A percentile compares a stretch with the other conserved stretches of the same genome.
Conservation (phyloP, 2,797 vertebrate genomes). For the Neosalanx taihuensis region DNA sequence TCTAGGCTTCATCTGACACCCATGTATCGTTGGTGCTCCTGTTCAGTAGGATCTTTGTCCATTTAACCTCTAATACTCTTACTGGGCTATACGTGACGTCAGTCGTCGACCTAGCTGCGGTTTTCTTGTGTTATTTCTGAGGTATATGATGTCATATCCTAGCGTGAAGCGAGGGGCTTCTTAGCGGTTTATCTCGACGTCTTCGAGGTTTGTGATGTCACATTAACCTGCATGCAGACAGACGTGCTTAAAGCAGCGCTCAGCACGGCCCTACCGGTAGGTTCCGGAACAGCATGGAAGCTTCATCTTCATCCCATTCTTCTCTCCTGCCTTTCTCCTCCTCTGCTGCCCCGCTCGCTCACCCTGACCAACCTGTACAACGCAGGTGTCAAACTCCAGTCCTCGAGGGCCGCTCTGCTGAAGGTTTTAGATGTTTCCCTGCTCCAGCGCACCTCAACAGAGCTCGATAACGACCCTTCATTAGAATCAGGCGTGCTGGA, state of each 20-base stretch:
- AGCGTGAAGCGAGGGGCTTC: neutral
- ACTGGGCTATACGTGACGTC: neutral
- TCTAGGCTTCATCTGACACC: too few relatives aligned
- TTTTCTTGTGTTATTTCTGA: neutral
- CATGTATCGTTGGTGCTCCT: too few relatives aligned
- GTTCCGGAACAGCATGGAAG: neutral
- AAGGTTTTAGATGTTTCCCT: too few relatives aligned
- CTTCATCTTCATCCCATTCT: neutral
- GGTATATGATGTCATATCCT: neutral
- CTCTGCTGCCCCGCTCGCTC: neutral
- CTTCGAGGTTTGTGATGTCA: neutral
- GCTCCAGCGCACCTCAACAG: too few relatives aligned
- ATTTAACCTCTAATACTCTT: neutral
- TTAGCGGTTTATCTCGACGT: neutral
- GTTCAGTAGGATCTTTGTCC: too few relatives aligned
- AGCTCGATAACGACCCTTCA: too few relatives aligned
- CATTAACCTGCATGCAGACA: neutral
- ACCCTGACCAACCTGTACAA: neutral
- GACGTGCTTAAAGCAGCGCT: neutral
- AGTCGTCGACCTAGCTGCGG: too few relatives aligned
- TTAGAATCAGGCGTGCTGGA: too few relatives aligned
- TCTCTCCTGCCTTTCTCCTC: neutral
- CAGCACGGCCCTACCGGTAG: neutral
- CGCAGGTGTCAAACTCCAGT: neutral
- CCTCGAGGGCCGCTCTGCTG: too few relatives aligned